A percentile compares a stretch with the other conserved stretches of the same genome.
Conservation (phyloP, 2,113 vertebrate species). For the Neodon shergylaensis region DNA sequence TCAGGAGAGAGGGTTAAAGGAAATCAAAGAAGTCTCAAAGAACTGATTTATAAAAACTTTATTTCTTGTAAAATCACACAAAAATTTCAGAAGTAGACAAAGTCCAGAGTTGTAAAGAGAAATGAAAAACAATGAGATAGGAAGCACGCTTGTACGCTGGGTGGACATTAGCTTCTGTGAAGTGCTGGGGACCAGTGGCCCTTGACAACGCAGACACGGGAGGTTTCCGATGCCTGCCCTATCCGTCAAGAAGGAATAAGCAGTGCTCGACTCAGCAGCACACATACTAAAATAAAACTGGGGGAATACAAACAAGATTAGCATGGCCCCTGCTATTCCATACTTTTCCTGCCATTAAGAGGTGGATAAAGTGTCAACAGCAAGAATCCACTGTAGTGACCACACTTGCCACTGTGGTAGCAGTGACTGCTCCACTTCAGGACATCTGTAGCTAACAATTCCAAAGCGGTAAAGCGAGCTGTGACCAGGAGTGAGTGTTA, state of each 20-base stretch:
- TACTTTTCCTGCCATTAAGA: constrained; percentile 47
- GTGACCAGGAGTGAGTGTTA: constrained; percentile 24
- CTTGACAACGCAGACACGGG: background rate
- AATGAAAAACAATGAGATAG: constrained; percentile 24
- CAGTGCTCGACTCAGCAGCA: no score
- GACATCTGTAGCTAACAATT: constrained; percentile 11
- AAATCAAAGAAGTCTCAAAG: constrained; percentile 52
- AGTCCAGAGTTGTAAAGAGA: constrained; percentile 59
- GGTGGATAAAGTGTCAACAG: constrained; percentile 44
- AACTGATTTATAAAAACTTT: constrained; percentile 67
- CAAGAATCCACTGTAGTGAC: background rate
- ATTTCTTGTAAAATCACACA: constrained; percentile 63
- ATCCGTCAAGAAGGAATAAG: background rate
- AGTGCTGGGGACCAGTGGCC: background rate
- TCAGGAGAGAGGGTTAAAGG: background rate
- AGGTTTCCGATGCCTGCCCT: background rate
- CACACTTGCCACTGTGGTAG: constrained; percentile 39
- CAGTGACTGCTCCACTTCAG: constrained; percentile 13
- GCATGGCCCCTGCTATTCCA: background rate
- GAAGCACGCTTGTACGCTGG: background rate
- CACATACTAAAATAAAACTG: background rate
- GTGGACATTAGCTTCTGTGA: background rate
- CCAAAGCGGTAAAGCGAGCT: constrained; percentile 21
- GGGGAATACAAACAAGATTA: background rate
- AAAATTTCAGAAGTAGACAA: constrained; percentile 43